Conservation (phyloP, 2,888 invertebrate genomes). For the Willowsia nigromaculata region DNA sequence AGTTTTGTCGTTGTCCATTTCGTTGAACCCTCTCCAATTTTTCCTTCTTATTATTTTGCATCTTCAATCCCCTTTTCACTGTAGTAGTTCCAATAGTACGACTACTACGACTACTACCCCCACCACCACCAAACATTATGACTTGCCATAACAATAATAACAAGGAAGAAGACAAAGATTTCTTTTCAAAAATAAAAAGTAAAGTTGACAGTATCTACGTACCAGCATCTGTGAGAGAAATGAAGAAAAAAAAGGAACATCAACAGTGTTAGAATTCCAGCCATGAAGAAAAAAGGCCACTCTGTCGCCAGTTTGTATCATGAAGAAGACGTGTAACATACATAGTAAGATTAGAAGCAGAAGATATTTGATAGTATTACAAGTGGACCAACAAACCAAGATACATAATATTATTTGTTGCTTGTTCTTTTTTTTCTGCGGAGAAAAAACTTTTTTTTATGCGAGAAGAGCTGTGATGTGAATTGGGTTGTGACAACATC, state of each 20-base stretch:
- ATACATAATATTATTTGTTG: conserved; percentile 34
- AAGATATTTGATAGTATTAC: neutral
- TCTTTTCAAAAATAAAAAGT: neutral
- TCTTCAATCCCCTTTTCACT: neutral
- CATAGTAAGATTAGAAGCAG: neutral
- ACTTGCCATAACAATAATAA: conserved; percentile 8
- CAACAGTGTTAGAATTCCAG: neutral
- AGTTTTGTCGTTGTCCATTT: conserved; percentile 33
- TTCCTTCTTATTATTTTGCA: neutral
- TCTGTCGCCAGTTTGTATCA: conserved; percentile 13
- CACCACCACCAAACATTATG: conserved; percentile 2
- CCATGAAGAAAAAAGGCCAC: neutral
- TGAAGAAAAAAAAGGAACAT: neutral
- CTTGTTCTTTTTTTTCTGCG: neutral
- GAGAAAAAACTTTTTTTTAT: conserved; percentile 28
- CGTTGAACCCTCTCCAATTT: neutral
- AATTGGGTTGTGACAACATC: conserved; percentile 53
- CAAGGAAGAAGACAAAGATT: neutral
- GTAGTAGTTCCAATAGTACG: too few relatives aligned
- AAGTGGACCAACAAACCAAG: conserved; percentile 25
- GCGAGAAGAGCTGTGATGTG: conserved; percentile 22
- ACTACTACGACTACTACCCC: neutral
- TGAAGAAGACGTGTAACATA: neutral
- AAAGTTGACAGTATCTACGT: neutral
- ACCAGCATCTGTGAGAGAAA: neutral